These are phyloP conservation scores for Argya squamiceps DNA, from an alignment of 2,797 vertebrate species.

Conservation along the genomic window DNA sequence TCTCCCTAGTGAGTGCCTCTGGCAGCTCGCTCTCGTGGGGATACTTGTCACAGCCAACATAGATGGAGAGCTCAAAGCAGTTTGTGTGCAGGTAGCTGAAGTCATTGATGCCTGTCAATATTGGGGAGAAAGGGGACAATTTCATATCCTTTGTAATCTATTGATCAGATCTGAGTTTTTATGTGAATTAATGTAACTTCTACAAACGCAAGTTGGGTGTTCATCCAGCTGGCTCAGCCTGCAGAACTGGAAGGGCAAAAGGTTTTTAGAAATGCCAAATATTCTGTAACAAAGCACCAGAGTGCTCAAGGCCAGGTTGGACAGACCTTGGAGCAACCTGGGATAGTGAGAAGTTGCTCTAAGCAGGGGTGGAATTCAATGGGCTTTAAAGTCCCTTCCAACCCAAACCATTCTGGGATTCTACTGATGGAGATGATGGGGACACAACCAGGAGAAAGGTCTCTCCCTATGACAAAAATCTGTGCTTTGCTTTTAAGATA, in stretches of 20 bases:
- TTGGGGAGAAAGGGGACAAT: background rate
- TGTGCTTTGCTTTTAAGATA: background rate
- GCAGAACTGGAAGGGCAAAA: background rate
- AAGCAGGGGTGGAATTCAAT: fast-evolving
- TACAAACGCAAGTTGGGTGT: background rate
- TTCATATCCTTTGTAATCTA: background rate
- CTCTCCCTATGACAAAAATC: background rate
- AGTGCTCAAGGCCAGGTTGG: background rate
- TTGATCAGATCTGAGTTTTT: background rate
- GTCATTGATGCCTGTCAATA: constrained; percentile 91
- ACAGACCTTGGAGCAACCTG: background rate
- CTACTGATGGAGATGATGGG: background rate
- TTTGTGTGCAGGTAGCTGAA: constrained; percentile 99
- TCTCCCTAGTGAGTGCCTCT: no score
- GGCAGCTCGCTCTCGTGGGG: constrained; percentile 93
- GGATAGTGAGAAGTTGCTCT: background rate
- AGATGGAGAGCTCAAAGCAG: constrained; percentile 97
- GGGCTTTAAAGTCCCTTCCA: background rate
- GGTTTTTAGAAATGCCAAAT: background rate
- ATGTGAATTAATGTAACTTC: background rate
- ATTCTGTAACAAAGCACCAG: background rate
- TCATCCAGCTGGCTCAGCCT: background rate
- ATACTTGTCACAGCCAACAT: constrained; percentile 95
- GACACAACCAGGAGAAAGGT: background rate
- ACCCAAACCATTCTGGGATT: background rate